Evolutionary conservation across 2,888 invertebrate species (phyloP), one percentile per base, ranked within the genome.

Genomic region (Drosophila falleni): DNA sequence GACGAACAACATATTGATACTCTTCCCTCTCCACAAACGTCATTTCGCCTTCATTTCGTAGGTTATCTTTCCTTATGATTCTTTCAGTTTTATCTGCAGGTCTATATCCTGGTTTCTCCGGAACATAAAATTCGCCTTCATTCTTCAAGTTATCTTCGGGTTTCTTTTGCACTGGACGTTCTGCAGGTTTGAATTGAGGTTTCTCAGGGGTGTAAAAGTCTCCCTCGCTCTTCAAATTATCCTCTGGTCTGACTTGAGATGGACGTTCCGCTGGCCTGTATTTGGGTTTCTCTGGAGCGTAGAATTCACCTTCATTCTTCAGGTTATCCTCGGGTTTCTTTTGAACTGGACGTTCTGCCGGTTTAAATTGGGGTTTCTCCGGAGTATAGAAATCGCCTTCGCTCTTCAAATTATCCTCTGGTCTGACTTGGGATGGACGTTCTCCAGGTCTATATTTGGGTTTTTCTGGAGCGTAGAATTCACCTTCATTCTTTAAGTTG

Each of bases 31-130:
- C 90, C 60, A 93, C 90, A 71, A 91, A 2, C 84, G 92, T 55
- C 93, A 95, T 94, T 2, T 94, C 93, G 1, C 95, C 95, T 90
- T 95, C 95, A 0, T 94, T 94, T 15, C 85, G 91, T 13, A 93
- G 79, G 86, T 94, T 94, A 74, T 93, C 93, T 76, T 73, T 73
- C 19, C 69, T 47, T 6, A 73, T 58, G 0, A 74, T 56, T 10
- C 37, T 68, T 37, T 88, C 91, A 8, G 93, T 91, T n/a, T 85
- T 87, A 68, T 94, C 94, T 4, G 93, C 94, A 50, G 94, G 94
- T 16, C 91, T 91, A 49, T 93, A 94, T 66, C 89, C 86, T 10
- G 93, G 92, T 49, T 82, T 90, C 6, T 88, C 87, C 0, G 84
- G 89, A 2, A 56, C 51, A 19, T 73, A 56, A 16, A 86, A 83